phyloP scores from a whole-genome alignment of 2,888 invertebrate genomes.

The Microplitis deprimator region DNA sequence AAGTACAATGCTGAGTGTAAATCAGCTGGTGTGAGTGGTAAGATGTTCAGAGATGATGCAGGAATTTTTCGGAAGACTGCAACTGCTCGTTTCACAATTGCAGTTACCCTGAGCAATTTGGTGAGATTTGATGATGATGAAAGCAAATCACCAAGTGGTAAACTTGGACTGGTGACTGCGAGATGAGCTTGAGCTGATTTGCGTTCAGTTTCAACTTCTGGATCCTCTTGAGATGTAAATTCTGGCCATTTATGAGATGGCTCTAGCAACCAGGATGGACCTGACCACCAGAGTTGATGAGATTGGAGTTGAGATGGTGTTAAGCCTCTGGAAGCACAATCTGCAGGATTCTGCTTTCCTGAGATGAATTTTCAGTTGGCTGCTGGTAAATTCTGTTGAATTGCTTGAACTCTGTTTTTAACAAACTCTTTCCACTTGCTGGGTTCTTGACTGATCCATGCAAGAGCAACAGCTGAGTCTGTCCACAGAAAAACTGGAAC shows the following conservation, averaged over 20 bases:
- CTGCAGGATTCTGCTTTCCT: constrained; percentile 33
- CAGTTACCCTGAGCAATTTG: no score
- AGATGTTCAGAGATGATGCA: no score
- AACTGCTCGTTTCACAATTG: no score
- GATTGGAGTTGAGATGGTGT: constrained; percentile 32
- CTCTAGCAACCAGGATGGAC: neutral
- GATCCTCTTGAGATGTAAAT: neutral
- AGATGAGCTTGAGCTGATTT: no score
- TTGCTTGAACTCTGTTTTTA: no score
- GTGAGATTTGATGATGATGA: no score
- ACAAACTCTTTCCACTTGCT: no score
- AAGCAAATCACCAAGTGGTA: neutral
- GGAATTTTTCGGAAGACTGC: neutral
- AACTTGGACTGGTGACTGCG: neutral
- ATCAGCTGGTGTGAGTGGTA: constrained; percentile 11
- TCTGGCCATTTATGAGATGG: neutral
- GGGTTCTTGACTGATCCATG: no score
- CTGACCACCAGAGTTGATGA: constrained; percentile 21
- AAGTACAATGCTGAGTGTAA: neutral
- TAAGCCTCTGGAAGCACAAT: constrained; percentile 44
- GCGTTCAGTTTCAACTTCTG: no score
- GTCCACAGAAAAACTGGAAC: no score
- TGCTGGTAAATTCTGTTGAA: constrained; percentile 51
- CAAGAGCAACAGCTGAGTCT: no score
- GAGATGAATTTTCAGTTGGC: constrained; percentile 41